Conservation (phyloP, 2,797 vertebrate genomes). For the Periophthalmus magnuspinnatus region DNA sequence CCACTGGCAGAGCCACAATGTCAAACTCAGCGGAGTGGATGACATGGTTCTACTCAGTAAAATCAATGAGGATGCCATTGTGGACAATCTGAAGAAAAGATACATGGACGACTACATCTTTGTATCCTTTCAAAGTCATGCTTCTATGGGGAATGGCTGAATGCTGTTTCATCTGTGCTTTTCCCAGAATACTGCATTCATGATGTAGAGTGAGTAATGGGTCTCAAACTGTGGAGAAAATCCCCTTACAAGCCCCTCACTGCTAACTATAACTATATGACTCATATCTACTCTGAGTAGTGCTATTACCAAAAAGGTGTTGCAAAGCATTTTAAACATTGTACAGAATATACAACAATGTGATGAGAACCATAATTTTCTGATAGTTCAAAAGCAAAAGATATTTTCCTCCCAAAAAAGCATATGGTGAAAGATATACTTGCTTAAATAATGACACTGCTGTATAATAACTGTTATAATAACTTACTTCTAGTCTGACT, state of each 20-base stretch:
- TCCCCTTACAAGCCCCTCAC: conserved; percentile 26
- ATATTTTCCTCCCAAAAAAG: not conserved
- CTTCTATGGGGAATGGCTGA: conserved; percentile 44
- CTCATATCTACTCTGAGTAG: conserved; percentile 36
- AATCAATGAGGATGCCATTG: conserved; percentile 95
- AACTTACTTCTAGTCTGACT: conserved; percentile 49
- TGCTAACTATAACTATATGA: conserved; percentile 20
- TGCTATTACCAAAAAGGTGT: conserved; percentile 29
- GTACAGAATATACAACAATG: not conserved
- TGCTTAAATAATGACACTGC: not conserved
- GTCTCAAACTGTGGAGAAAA: conserved; percentile 24
- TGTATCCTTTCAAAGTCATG: conserved; percentile 85
- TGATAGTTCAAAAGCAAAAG: not conserved
- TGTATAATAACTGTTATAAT: conserved; percentile 8
- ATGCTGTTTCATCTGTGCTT: conserved; percentile 28
- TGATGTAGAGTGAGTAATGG: conserved; percentile 57
- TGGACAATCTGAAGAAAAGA: conserved; percentile 97
- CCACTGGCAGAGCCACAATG: conserved; percentile 99
- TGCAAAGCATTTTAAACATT: not conserved
- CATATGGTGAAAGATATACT: not conserved
- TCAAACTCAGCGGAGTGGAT: conserved; percentile 95
- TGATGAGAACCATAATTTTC: not conserved
- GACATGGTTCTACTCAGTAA: conserved; percentile 97
- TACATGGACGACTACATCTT: conserved; percentile 99
- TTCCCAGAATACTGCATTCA: conserved; percentile 64